Base-by-base conservation (phyloP, 2,888 invertebrate genomes). In the Archips xylosteana region DNA sequence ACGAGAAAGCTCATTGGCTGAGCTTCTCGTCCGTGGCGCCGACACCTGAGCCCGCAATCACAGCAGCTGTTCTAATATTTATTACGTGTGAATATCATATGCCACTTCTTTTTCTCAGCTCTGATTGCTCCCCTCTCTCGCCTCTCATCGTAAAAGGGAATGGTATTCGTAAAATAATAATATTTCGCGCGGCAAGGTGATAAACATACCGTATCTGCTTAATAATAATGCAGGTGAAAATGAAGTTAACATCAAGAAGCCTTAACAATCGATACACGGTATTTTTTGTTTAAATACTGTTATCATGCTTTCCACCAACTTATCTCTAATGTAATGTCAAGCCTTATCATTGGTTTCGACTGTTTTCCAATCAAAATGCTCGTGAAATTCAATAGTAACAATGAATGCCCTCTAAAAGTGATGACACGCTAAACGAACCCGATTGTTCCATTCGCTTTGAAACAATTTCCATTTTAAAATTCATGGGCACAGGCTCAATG, bases 11-110 rank as follows among this genome's bases (percentile, higher is more conserved):
- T 85, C 85, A 83, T 82, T 80, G 82, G 81, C 78, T 69, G 69
- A 47, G 71, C 79, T 79, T 77, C 76, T 80, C 77, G 77, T 75
- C 74, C 75, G 78, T 78, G 77, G 70, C 80, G 81, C 83, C 88
- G 85, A 88, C 92, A 92, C 92, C 91, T 92, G 91, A 82, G 84
- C 82, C 82, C 86, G 88, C 91, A 92, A 93, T 92, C 92, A 91
- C 92, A 91, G 93, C 91, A 92, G 83, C 92, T 94, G 86, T 84
- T 94, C 86, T 94, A 94, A 94, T 94, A 94, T 94, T 94, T 93
- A 94, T 94, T 91, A 87, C 90, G 83, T 85, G 91, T 94, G 92
- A 94, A 94, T 94, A 92, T 90, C 88, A 87, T 89, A 92, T 88
- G 87, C 81, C 83, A 80, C 82, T 88, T 88, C 87, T 89, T 89